These are phyloP conservation scores for Euproctis similis DNA, from an alignment of 2,888 invertebrate species.

Conservation along the genomic window DNA sequence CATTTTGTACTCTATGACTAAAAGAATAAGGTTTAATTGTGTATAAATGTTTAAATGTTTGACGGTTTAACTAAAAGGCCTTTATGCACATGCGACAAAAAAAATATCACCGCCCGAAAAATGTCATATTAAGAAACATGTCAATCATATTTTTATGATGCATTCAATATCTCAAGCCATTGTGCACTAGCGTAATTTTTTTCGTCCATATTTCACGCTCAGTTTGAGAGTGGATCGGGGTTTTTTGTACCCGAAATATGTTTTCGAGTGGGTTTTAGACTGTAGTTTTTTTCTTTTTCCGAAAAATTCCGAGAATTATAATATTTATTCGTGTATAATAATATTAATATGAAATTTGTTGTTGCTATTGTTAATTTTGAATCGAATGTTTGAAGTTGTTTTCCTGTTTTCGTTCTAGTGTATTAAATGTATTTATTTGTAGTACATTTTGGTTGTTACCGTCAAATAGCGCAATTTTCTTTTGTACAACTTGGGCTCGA, in stretches of 20 bases:
- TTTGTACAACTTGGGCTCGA: slow-evolving; percentile 7
- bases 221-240: slow-evolving; percentile 48
- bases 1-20: neutral
- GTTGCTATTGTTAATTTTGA: slow-evolving; percentile 24
- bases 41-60: neutral
- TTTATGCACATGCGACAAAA: slow-evolving; percentile 58
- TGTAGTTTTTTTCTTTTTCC: no score
- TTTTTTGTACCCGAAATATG: slow-evolving; percentile 47
- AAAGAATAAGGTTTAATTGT: slow-evolving; percentile 8
- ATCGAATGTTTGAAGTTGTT: slow-evolving; percentile 40
- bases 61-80: slow-evolving; percentile 11
- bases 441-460: slow-evolving; percentile 22
- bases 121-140: slow-evolving; percentile 76
- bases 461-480: slow-evolving; percentile 9
- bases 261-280: slow-evolving; percentile 41
- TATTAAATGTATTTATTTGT: slow-evolving; percentile 28
- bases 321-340: slow-evolving; percentile 16
- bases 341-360: slow-evolving; percentile 35
- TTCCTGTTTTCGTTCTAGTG: slow-evolving; percentile 47
- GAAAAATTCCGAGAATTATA: slow-evolving; percentile 35
- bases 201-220: slow-evolving; percentile 67
- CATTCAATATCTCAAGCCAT: slow-evolving; percentile 54
- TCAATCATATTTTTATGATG: slow-evolving; percentile 76
- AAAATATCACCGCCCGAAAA: slow-evolving; percentile 72
- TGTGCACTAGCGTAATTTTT: slow-evolving; percentile 70